Evolutionary conservation across 2,797 vertebrate genomes (phyloP).

Genomic region (Antennarius maculatus): DNA sequence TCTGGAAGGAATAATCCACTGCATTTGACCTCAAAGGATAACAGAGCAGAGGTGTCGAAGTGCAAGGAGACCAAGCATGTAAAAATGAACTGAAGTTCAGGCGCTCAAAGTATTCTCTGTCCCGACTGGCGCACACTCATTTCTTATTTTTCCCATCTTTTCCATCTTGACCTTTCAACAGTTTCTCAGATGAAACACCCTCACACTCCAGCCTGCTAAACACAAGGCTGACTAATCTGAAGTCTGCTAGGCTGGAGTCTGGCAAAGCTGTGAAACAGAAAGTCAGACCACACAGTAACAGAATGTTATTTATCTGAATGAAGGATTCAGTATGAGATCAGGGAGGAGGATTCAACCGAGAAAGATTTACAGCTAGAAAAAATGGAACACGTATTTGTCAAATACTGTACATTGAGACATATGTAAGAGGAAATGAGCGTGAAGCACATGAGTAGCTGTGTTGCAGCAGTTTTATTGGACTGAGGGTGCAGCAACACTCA

Average conservation of each 20-base stretch:
- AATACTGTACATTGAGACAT: constrained; percentile 2
- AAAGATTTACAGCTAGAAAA: constrained; percentile 15
- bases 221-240: constrained; percentile 23
- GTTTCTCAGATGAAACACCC: constrained; percentile 23
- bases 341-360: background rate
- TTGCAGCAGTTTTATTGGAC: background rate
- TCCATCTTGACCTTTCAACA: background rate
- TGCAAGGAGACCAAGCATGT: constrained; percentile 18
- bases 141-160: background rate
- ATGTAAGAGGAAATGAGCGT: background rate
- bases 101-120: constrained; percentile 26
- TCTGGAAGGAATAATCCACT: constrained; percentile 39
- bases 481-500: background rate
- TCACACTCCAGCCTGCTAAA: constrained; percentile 23
- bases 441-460: background rate
- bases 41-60: constrained; percentile 22
- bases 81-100: constrained; percentile 7
- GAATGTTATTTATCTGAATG: constrained; percentile 20
- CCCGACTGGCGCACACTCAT: constrained; percentile 7
- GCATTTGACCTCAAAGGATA: constrained; percentile 14
- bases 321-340: constrained; percentile 13
- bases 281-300: constrained; percentile 12
- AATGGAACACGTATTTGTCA: background rate
- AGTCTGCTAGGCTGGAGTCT: constrained; percentile 19
- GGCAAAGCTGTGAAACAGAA: background rate